Base-by-base conservation (phyloP, 2,797 vertebrate species). In the Bradypus variegatus region DNA sequence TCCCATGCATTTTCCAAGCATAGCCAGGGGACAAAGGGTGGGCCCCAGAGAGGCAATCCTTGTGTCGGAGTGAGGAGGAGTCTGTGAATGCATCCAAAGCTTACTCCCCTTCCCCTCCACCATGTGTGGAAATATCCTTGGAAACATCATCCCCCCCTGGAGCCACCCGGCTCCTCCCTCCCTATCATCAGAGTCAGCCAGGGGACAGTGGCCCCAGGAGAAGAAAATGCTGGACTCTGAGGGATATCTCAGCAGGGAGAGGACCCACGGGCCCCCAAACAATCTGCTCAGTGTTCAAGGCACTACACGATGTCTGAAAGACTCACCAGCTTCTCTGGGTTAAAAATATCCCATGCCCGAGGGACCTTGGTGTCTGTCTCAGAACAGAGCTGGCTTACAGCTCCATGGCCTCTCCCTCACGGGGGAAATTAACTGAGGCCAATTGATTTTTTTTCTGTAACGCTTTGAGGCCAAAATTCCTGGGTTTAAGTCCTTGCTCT, bases 241-340 rank as follows among this genome's bases (percentile, higher is more conserved):
- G 81, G 82, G 25, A 48, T n/a, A 23, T 78, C 67, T 89, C 81
- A 48, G 45, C n/a, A 53, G 60, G 16, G 27, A 75, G 89, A 69
- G 72, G 55, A 65, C 11, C 72, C 41, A 11, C 29, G 31, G 9
- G 60, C 21, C 67, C 78, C 41, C n/a, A 65, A 72, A 94, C 81
- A 93, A 91, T 94, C 84, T 83, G 78, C 58, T 73, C 77, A 92
- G 91, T 93, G 86, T 94, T 75, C 76, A 38, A 84, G 65, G 82
- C 80, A 53, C 80, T 65, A 41, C 72, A 84, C 90, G 58, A 80
- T 91, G 92, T 94, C 93, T 93, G 80, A 55, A 91, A 85, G 93
- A 93, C 89, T 72, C 81, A 36, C 65, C 75, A 65, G 76, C 64
- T 89, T 91, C 55, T 93, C 33, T 62, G 27, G 45, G 70, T 87